Evolutionary conservation across 1,140 invertebrate genomes (phyloP), one percentile per base, ranked within the genome.

Genomic region (Hyposmocoma kahamanoa): DNA sequence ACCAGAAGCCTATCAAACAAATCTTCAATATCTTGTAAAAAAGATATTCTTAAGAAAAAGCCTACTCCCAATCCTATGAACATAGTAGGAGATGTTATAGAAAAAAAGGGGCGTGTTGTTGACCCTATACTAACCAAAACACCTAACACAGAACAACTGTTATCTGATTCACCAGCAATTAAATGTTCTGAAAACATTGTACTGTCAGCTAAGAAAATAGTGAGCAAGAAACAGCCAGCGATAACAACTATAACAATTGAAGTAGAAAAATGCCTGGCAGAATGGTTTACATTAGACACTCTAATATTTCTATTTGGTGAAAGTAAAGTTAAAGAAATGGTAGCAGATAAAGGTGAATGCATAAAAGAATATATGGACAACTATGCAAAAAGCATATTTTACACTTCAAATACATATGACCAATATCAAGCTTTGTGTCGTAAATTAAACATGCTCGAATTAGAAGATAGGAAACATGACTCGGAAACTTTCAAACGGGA

Each of bases 261-360:
- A 56, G 79, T 90, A 24, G 88, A 88, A 65, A 87, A 88, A 66
- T 86, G 81, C 66, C 52, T 91, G 18, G 72, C 84, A 11, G 87
- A 90, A 68, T 91, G 89, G 90, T 83, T 90, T 50, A 88, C 86
- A n/a, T 56, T 90, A 15, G 89, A 90, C 43, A 87, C 89, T 1
- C 65, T 88, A 45, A 61, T 88, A 6, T 88, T 88, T 58, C 51
- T 91, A 44, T 87, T 88, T 72, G 89, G 89, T 2, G 88, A 90
- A 67, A 72, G 80, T 24, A 87, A 77, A 73, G 77, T 90, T 3
- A 89, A 87, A 72, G 76, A 88, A 69, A 79, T 89, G 53, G 71
- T 91, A 1, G 56, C 71, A 38, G 86, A 89, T 44, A 89, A 89
- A 68, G 87, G 87, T 39, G 74, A 85, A 59, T 69, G 66, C 64